Evolutionary conservation across 1,140 invertebrate genomes (phyloP).

Genomic region (Ectropis grisescens): DNA sequence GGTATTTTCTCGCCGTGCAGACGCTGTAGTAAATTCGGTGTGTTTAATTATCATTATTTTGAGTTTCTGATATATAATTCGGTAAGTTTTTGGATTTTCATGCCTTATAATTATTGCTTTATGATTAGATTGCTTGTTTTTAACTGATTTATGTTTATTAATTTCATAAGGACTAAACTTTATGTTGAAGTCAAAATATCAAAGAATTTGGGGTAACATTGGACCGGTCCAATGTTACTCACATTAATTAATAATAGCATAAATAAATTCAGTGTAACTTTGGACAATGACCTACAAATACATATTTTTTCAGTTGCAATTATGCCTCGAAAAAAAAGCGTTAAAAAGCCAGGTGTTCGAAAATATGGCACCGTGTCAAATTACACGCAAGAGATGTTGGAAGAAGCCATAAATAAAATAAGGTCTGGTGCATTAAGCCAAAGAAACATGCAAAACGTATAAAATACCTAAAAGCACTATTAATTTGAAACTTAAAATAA

Average conservation of each 20-base stretch:
- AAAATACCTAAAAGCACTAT: constrained; percentile 5
- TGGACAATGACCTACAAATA: no score
- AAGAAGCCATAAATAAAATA: constrained; percentile 1
- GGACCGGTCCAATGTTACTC: constrained; percentile 1
- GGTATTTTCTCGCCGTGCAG: background rate
- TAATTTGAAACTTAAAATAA: constrained; percentile 10
- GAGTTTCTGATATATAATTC: background rate
- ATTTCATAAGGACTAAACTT: background rate
- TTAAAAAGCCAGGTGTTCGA: background rate
- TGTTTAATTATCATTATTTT: constrained; percentile 1
- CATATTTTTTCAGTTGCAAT: no score
- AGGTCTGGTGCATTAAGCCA: background rate
- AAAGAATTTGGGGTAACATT: constrained; percentile 1
- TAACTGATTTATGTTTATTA: constrained; percentile 1
- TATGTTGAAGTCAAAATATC: constrained; percentile 1
- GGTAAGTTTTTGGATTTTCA: background rate
- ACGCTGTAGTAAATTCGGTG: constrained; percentile 1
- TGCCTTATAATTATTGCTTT: constrained; percentile 1
- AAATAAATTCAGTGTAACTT: no score
- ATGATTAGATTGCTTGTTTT: background rate
- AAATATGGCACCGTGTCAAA: background rate
- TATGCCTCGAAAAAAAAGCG: no score
- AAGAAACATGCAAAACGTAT: constrained; percentile 1
- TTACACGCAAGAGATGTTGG: background rate
- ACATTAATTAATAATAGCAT: background rate